Conservation (phyloP, 2,113 vertebrate genomes). For the Phalacrocorax brasilianus region DNA sequence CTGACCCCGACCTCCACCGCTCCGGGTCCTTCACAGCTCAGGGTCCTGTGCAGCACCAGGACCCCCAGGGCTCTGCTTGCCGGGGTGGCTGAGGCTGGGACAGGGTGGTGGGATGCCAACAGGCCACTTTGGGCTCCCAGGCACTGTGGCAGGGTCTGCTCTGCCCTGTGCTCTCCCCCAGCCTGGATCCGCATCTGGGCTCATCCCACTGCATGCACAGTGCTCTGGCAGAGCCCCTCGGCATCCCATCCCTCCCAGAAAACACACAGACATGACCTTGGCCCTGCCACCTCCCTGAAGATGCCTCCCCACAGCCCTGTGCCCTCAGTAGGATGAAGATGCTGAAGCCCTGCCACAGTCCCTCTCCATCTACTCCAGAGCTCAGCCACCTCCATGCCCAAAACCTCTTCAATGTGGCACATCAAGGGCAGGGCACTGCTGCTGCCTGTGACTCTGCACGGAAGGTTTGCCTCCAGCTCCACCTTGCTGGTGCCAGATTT, state of each 20-base stretch:
- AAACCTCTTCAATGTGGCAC: background rate
- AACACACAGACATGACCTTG: background rate
- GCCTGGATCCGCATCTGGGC: fast-evolving
- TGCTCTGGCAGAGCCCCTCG: background rate
- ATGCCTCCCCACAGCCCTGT: background rate
- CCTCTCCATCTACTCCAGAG: background rate
- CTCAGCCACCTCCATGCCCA: fast-evolving
- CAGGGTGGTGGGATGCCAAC: background rate
- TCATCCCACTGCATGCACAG: fast-evolving
- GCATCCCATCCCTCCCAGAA: background rate
- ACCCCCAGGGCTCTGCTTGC: background rate
- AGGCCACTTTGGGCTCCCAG: background rate
- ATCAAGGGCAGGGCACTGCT: background rate
- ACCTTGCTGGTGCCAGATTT: background rate
- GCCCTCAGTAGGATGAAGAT: background rate
- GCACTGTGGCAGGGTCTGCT: background rate
- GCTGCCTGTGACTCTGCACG: background rate
- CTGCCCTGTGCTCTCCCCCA: background rate
- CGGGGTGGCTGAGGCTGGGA: background rate
- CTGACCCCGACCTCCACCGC: background rate
- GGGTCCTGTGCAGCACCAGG: background rate
- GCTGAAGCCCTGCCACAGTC: background rate
- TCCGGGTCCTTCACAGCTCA: fast-evolving
- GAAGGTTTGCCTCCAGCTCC: background rate
- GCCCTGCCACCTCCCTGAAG: background rate